A percentile compares a stretch with the other conserved stretches of the same genome.
phyloP scores from a whole-genome alignment of 2,888 invertebrate genomes.

The Rhagophthalmus giganteus region DNA sequence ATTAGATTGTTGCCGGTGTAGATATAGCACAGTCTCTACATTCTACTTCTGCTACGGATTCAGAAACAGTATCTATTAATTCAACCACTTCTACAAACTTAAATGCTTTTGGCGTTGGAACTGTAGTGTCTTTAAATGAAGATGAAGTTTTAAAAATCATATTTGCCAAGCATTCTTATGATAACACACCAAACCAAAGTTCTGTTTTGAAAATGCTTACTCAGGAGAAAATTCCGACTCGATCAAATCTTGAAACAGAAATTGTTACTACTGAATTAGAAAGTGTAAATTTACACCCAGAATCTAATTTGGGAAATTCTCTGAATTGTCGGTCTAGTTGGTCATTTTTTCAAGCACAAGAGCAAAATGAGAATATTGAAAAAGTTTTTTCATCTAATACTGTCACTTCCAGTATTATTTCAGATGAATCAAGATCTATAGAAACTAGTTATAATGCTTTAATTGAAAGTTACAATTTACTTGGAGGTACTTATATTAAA shows the following conservation, averaged over 20 bases:
- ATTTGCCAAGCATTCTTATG: constrained; percentile 57
- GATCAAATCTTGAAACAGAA: constrained; percentile 27
- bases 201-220: constrained; percentile 8
- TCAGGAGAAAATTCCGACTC: constrained; percentile 10
- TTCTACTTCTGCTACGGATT: constrained; percentile 41
- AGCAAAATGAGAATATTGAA: constrained; percentile 19
- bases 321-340: constrained; percentile 67
- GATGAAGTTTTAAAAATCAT: constrained; percentile 75
- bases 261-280: constrained; percentile 31
- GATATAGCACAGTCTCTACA: constrained; percentile 70
- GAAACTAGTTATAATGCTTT: constrained; percentile 63
- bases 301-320: constrained; percentile 63
- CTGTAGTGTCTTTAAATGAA: constrained; percentile 63
- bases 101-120: constrained; percentile 57
- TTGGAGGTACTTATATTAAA: constrained; percentile 54
- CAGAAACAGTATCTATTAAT: constrained; percentile 51
- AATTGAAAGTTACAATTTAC: constrained; percentile 61
- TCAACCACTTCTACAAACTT: constrained; percentile 54
- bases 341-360: constrained; percentile 57
- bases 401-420: constrained; percentile 8
- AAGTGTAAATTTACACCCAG: constrained; percentile 34
- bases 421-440: constrained; percentile 43
- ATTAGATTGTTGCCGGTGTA: constrained; percentile 68
- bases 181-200: constrained; percentile 16
- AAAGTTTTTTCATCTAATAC: constrained; percentile 4